A percentile compares a stretch with the other conserved stretches of the same genome.
These are phyloP conservation scores for Smithornis capensis DNA, from an alignment of 2,113 vertebrate genomes.

Conservation along the genomic window DNA sequence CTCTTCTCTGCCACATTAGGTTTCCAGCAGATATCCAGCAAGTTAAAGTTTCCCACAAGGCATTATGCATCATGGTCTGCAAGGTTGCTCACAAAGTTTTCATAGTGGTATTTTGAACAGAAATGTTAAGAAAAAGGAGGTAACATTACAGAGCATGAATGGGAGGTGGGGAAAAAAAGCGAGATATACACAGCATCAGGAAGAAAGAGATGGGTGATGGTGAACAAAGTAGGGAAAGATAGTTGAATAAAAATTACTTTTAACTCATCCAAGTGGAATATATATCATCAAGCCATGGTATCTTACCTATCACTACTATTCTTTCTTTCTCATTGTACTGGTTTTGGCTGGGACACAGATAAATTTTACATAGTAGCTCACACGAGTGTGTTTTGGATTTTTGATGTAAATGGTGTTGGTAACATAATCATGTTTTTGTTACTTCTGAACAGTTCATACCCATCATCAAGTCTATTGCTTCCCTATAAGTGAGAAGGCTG, in stretches of 20 bases:
- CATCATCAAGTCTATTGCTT: neutral
- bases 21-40: no score
- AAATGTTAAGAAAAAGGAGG: neutral
- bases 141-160: neutral
- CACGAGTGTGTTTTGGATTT: neutral
- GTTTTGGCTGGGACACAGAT: neutral
- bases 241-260: neutral
- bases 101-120: neutral
- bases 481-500: neutral
- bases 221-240: neutral
- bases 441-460: neutral
- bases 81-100: neutral
- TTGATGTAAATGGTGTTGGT: neutral
- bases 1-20: no score
- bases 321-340: neutral
- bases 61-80: neutral
- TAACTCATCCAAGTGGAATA: neutral
- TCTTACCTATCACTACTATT: neutral
- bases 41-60: no score
- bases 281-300: neutral
- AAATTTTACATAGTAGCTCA: neutral
- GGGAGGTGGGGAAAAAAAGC: accelerated
- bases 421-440: neutral
- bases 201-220: neutral
- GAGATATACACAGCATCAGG: neutral